These are phyloP conservation scores for Phrynocephalus forsythii DNA, from an alignment of 2,797 vertebrate species.

Conservation along the genomic window DNA sequence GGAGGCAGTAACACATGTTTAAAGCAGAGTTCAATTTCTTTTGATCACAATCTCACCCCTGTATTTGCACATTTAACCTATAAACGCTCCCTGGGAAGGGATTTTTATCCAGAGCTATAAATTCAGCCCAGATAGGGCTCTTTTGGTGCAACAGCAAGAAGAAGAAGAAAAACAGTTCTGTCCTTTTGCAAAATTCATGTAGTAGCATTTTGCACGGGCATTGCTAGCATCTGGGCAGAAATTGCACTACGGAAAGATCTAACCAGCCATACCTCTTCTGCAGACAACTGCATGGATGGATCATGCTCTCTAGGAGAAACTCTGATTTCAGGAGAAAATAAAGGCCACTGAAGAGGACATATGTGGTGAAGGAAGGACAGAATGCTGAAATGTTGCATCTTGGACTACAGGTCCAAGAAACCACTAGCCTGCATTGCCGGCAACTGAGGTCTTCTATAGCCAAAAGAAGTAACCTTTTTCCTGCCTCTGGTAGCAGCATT, in stretches of 20 bases:
- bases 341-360: not conserved
- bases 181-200: conserved; percentile 13
- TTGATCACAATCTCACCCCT: conserved; percentile 10
- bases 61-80: not conserved
- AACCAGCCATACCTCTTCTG: not conserved
- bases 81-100: not conserved
- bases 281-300: not conserved
- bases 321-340: not conserved
- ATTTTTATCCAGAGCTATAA: conserved; percentile 8
- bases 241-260: not conserved
- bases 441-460: too few species aligned
- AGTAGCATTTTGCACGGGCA: not conserved
- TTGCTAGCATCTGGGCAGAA: conserved; percentile 5
- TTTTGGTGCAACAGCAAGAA: not conserved
- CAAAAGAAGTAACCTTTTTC: too few species aligned
- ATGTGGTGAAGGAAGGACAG: not conserved
- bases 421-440: too few species aligned
- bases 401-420: too few species aligned
- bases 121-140: not conserved
- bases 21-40: conserved; percentile 4
- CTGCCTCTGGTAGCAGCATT: not conserved
- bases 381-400: not conserved
- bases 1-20: conserved; percentile 17
- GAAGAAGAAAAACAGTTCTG: not conserved
- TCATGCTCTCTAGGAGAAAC: not conserved